Conservation (phyloP, 2,888 invertebrate genomes). For the Trichopria drosophilae region DNA sequence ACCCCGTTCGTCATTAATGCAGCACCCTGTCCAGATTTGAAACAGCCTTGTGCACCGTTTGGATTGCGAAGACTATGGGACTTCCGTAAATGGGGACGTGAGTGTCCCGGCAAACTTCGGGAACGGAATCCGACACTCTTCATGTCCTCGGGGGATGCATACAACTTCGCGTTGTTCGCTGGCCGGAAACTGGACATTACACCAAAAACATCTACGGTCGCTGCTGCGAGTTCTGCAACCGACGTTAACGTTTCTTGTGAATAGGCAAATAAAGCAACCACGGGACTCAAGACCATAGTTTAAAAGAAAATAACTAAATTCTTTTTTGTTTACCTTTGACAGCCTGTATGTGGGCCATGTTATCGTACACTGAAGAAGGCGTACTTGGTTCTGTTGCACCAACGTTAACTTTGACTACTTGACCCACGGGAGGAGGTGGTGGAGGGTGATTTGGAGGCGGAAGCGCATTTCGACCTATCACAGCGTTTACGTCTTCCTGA, state of each 20-base stretch:
- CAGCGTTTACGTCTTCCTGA: constrained; percentile 70
- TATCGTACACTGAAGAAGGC: constrained; percentile 55
- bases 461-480: constrained; percentile 60
- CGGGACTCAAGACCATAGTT: background rate
- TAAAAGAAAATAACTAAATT: background rate
- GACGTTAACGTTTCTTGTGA: background rate
- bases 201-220: constrained; percentile 57
- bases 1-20: no score
- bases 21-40: no score
- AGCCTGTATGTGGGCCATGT: constrained; percentile 58
- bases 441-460: constrained; percentile 84
- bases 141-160: constrained; percentile 85
- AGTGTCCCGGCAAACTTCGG: constrained; percentile 62
- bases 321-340: constrained; percentile 53
- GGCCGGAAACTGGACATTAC: constrained; percentile 90
- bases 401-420: constrained; percentile 71
- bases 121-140: constrained; percentile 71
- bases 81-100: constrained; percentile 65
- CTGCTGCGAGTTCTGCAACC: constrained; percentile 55
- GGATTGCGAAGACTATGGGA: constrained; percentile 65
- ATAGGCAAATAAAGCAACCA: background rate
- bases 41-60: constrained; percentile 41
- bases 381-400: constrained; percentile 50
- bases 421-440: constrained; percentile 76
- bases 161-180: constrained; percentile 79